Base-by-base conservation (phyloP, 2,113 vertebrate genomes). In the Rhadina sibilatrix region DNA sequence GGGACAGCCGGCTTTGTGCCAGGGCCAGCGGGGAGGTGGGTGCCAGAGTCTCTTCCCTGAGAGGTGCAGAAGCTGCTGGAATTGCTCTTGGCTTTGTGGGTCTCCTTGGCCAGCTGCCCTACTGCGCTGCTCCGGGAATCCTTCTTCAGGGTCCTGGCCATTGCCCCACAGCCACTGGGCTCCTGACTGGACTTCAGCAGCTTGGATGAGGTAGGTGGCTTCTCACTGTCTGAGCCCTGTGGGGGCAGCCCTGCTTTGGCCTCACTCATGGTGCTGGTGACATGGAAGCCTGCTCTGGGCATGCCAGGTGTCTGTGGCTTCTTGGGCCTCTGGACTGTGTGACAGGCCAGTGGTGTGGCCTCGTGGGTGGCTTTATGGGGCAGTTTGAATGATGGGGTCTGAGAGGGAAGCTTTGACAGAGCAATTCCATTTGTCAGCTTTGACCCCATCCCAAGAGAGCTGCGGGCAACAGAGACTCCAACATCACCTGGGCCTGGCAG, bases 131-230 rank as follows among this genome's bases (percentile, higher is more conserved):
- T 14, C 10, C 40, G 6, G 6, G 83, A 95, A 68, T 28, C 71
- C 65, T 54, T 72, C 70, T 76, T 33, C 17, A 38, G 49, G 1
- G 42, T 70, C 33, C 54, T 20, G 0, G 57, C 2, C 8, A n/a
- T 38, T 0, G 12, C 33, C 4, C n/a, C 30, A 1, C 22, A 37
- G 28, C 19, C 57, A 52, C 46, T 1, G 6, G 60, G 86, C 74
- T 98, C 98, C 1, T 95, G 95, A 68, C 97, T 94, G 22, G 96
- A 97, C 78, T 97, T 96, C 2, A 96, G 97, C 88, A 98, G 98
- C 96, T 98, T 98, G 56, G 97, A 96, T 95, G 98, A 98, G 98
- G 99, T 98, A 98, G 98, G 98, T 27, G 97, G 57, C 57, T 96
- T 97, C 85, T 97, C 96, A 92, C 90, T 89, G 63, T 98, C 98